Evolutionary conservation across 2,888 invertebrate species (phyloP), one percentile per base, ranked within the genome.

Genomic region (Liodrosophila aerea): DNA sequence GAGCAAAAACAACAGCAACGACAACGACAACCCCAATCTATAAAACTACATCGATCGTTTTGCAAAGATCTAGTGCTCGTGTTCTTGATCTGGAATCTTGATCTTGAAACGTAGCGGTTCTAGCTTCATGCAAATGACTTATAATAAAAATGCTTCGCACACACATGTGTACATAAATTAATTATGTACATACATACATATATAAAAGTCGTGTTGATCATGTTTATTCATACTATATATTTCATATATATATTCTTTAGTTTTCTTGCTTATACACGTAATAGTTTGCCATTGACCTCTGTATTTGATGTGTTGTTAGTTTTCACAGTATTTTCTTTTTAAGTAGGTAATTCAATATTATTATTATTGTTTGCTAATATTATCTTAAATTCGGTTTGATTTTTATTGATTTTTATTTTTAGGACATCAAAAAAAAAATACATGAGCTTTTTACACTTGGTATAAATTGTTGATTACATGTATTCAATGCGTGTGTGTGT

Each of bases 271-370:
- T 80, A 80, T 62, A 75, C 61, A 73, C 52, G 40, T 80, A 80
- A 85, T 80, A 80, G 78, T 77, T 85, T 78, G 76, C 59, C 78
- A 85, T 77, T 72, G 62, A 84, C 82, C 78, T 74, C 50, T 49
- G 43, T 13, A 7, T 51, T 43, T 63, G 33, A 15, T 11, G 16
- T 36, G 4, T 45, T 31, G n/a, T 13, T 52, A 46, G 51, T 47
- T 53, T n/a, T 73, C 54, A 68, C 57, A 68, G 58, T 59, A 71
- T 12, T 45, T 12, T 22, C 7, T 39, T 12, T 33, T 33, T 40
- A 29, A 33, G 45, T 30, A 37, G 51, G 50, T 59, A 54, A 46
- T 44, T 47, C 34, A n/a, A n/a, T n/a, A n/a, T 37, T 16, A 47
- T 37, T 12, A 27, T 13, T 12, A 29, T 29, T n/a, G 33, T 18